These are phyloP conservation scores for Pelobates fuscus DNA, from an alignment of 2,113 vertebrate genomes.

Conservation along the genomic window DNA sequence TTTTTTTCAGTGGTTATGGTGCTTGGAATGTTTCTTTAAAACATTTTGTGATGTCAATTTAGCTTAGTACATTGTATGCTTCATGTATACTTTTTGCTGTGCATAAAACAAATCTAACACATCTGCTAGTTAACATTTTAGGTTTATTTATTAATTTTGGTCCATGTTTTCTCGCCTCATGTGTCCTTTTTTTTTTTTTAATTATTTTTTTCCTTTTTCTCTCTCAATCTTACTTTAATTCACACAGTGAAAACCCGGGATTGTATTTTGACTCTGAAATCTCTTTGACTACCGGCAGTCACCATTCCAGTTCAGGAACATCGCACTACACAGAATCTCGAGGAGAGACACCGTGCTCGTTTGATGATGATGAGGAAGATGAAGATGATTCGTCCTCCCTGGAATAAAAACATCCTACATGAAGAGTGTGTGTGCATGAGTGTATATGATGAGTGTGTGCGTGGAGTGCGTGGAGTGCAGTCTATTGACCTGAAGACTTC, in stretches of 20 bases:
- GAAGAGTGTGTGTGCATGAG: slow-evolving; percentile 53
- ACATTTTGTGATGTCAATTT: no score
- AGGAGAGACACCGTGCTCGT: slow-evolving; percentile 79
- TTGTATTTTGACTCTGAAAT: slow-evolving; percentile 73
- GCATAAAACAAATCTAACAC: no score
- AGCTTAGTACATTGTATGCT: not conserved
- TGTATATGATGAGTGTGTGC: slow-evolving; percentile 58
- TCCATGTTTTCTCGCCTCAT: not conserved
- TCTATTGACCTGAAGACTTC: not conserved
- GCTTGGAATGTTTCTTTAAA: no score
- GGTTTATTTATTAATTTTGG: no score
- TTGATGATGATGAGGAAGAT: slow-evolving; percentile 79
- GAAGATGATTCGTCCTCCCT: slow-evolving; percentile 79
- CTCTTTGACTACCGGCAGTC: slow-evolving; percentile 74
- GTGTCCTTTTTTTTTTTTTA: not conserved
- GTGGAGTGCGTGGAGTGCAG: slow-evolving; percentile 58
- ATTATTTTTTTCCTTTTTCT: not conserved
- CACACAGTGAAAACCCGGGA: slow-evolving; percentile 66
- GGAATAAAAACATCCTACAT: slow-evolving; percentile 74
- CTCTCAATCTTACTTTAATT: not conserved
- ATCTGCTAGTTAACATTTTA: no score
- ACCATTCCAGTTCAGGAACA: slow-evolving; percentile 72
- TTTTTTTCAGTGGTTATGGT: no score
- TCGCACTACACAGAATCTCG: slow-evolving; percentile 76
- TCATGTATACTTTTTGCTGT: not conserved